These are phyloP conservation scores for Drosophila nigromelanica DNA, from an alignment of 1,140 invertebrate genomes.

Conservation along the genomic window DNA sequence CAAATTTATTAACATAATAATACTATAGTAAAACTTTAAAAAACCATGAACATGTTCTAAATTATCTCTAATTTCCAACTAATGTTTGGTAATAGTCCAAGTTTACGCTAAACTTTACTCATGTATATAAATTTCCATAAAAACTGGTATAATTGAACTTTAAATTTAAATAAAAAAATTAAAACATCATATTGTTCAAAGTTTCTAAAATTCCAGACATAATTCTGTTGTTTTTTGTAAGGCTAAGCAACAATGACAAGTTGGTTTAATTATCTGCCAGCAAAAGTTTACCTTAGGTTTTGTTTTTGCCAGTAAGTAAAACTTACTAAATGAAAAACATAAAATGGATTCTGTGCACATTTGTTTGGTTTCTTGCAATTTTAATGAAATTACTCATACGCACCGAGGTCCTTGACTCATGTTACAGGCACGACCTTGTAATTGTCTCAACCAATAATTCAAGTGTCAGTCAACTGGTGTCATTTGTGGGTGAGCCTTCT, in stretches of 20 bases:
- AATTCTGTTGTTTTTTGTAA: neutral
- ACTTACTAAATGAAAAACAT: neutral
- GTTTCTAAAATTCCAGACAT: no score
- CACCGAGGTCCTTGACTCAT: constrained; percentile 33
- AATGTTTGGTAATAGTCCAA: no score
- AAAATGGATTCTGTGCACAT: neutral
- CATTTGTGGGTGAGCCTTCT: constrained; percentile 9
- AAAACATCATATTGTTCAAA: no score
- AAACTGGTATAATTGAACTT: no score
- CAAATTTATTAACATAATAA: no score
- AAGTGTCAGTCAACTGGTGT: constrained; percentile 53
- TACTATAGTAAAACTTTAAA: no score
- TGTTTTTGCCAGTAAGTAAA: neutral
- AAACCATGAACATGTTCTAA: no score
- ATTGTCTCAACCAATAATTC: constrained; percentile 50
- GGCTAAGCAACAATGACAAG: neutral
- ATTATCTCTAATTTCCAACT: no score
- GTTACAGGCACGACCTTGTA: constrained; percentile 38
- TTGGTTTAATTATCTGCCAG: neutral
- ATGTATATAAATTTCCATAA: no score
- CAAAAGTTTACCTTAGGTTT: neutral
- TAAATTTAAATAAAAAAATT: no score
- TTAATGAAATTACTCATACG: constrained; percentile 53
- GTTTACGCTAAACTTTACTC: no score
- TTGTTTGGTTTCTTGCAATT: constrained; percentile 12